Evolutionary conservation across 2,113 vertebrate genomes (phyloP).

Genomic region (Synodontis membranacea): DNA sequence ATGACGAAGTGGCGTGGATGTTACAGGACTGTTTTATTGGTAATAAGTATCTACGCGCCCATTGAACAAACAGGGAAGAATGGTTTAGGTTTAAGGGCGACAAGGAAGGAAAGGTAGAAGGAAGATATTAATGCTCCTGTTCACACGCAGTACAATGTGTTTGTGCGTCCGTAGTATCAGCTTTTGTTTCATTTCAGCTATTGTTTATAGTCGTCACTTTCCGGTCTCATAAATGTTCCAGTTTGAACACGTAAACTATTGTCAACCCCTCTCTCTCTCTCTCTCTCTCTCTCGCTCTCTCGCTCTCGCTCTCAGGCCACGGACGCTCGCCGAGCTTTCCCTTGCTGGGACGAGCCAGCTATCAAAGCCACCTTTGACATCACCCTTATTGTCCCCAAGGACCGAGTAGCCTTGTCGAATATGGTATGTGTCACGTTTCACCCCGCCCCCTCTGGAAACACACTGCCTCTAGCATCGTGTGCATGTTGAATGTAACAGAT

Average conservation of each 20-base stretch:
- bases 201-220: not conserved
- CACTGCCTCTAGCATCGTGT: constrained; percentile 3
- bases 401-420: constrained; percentile 96
- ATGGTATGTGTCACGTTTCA: constrained; percentile 80
- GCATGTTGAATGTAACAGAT: constrained; percentile 27
- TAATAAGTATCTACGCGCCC: not conserved
- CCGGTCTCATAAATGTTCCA: not conserved
- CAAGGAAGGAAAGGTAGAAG: not conserved
- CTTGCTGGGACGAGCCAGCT: constrained; percentile 97
- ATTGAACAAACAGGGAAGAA: not conserved
- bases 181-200: not conserved
- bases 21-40: not conserved
- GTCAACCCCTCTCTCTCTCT: not conserved
- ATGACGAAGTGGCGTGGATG: not conserved
- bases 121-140: not conserved
- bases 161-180: not conserved
- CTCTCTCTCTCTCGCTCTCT: constrained; percentile 26
- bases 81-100: not conserved
- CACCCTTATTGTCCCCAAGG: constrained; percentile 93
- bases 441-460: constrained; percentile 29
- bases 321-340: constrained; percentile 95
- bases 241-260: not conserved
- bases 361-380: constrained; percentile 99
- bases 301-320: constrained; percentile 80
- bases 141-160: not conserved